Percentiles rank a stretch among this genome's conserved stretches.
Evolutionary conservation across 2,797 vertebrate genomes (phyloP).

Genomic region (Tenualosa ilisha): DNA sequence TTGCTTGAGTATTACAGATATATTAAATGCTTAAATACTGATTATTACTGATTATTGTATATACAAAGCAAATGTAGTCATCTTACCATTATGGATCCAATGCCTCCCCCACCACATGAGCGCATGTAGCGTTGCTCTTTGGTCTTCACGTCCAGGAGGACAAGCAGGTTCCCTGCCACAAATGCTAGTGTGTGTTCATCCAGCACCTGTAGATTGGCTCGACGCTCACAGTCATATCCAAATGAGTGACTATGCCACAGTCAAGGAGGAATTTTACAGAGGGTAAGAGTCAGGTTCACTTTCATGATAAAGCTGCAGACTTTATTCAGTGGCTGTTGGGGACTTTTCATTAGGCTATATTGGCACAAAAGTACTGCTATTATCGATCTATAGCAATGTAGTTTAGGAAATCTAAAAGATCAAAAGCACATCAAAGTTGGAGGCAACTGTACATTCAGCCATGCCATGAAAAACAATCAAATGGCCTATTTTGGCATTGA

Average conservation of each 20-base stretch:
- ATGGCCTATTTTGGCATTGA: neutral
- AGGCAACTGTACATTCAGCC: neutral
- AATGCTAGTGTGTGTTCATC: constrained; percentile 79
- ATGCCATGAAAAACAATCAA: neutral
- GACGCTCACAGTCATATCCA: constrained; percentile 86
- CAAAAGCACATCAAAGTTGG: no score
- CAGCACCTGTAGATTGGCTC: constrained; percentile 84
- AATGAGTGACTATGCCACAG: constrained; percentile 82
- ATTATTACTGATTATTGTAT: neutral
- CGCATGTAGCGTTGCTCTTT: constrained; percentile 80
- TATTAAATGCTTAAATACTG: neutral
- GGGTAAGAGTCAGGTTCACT: neutral
- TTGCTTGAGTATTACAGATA: neutral
- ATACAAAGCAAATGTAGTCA: neutral
- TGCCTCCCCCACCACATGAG: constrained; percentile 82
- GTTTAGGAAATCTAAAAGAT: neutral
- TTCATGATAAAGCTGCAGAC: neutral
- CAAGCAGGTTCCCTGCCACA: constrained; percentile 85
- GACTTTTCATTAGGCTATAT: neutral
- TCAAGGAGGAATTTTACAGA: constrained; percentile 46
- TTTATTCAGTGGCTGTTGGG: neutral
- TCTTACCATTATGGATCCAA: constrained; percentile 83
- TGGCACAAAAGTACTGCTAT: neutral
- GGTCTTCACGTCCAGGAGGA: constrained; percentile 79
- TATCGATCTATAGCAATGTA: neutral